Evolutionary conservation across 1,140 invertebrate genomes (phyloP).

Genomic region (Apis florea): DNA sequence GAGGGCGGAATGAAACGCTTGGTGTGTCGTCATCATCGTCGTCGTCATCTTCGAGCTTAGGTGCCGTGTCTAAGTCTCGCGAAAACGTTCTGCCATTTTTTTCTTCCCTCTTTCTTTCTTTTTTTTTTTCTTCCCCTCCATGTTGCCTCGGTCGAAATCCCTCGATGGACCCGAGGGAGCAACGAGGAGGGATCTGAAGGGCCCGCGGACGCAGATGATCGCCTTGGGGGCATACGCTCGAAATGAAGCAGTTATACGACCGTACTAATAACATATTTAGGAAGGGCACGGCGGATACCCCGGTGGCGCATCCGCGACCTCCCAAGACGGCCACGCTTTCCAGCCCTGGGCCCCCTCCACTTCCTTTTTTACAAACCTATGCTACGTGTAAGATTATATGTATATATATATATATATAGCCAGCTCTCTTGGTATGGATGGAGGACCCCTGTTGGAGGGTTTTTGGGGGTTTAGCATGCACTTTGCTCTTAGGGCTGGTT

Average conservation of each 20-base stretch:
- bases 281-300: constrained; percentile 65
- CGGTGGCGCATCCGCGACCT: constrained; percentile 71
- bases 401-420: no score
- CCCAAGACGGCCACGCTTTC: constrained; percentile 77
- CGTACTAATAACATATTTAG: constrained; percentile 80
- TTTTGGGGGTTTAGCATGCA: neutral
- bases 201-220: constrained; percentile 72
- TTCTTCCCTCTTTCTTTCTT: neutral
- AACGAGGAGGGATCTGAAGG: no score
- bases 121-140: neutral
- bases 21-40: neutral
- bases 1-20: constrained; percentile 62
- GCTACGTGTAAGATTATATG: neutral
- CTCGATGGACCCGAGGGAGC: no score
- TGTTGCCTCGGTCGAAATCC: no score
- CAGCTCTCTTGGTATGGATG: no score
- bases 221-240: constrained; percentile 73
- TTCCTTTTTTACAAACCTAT: neutral
- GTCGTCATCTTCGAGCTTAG: neutral
- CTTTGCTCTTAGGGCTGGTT: neutral
- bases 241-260: constrained; percentile 79
- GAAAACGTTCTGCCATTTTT: constrained; percentile 52
- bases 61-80: constrained; percentile 54
- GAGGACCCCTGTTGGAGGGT: neutral
- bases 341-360: constrained; percentile 20